Base-by-base conservation (phyloP, 2,113 vertebrate genomes). In the Osmerus eperlanus region DNA sequence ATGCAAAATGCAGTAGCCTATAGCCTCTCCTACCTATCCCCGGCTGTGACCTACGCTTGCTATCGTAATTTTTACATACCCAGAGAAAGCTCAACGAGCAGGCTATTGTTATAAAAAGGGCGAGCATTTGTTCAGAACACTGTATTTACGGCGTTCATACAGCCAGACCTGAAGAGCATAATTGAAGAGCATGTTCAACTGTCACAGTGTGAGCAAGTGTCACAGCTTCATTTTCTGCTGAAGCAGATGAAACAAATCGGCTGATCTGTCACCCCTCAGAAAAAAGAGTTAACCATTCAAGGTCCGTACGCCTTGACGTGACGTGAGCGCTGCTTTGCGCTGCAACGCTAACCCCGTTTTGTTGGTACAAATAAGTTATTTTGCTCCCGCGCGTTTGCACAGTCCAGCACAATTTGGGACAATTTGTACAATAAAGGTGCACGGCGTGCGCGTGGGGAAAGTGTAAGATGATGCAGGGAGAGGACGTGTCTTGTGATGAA, bases 391-490 rank as follows among this genome's bases (percentile, higher is more conserved):
- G 32, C 32, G 1, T 9, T 47, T 8, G 9, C 41, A 12, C 41
- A 11, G 41, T 12, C 41, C 19, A 21, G 69, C 23, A 23, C 16
- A 56, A 15, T 62, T 3, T 3, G 52, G 14, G 73, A 72, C 2
- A 19, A 73, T 81, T 13, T 65, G 36, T 67, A 71, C 68, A 77
- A 72, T 68, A 53, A 55, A 65, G 63, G 47, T 66, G 51, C 53
- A 29, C 58, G 74, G 69, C 18, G 65, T 60, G 53, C 56, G 77
- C 18, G 65, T 1, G 53, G 53, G 51, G 16, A 8, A 1, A 18
- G 16, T 54, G 52, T 28, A 52, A 18, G 66, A 12, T 21, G 3
- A 11, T 12, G n/a, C 3, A n/a, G 29, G 29, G 9, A 41, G 32
- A 28, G 60, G 16, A 62, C 28, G 60, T 62, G 60, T 8, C 28